These are phyloP conservation scores for Synanthedon tipuliformis DNA, from an alignment of 2,888 invertebrate species.

Conservation along the genomic window DNA sequence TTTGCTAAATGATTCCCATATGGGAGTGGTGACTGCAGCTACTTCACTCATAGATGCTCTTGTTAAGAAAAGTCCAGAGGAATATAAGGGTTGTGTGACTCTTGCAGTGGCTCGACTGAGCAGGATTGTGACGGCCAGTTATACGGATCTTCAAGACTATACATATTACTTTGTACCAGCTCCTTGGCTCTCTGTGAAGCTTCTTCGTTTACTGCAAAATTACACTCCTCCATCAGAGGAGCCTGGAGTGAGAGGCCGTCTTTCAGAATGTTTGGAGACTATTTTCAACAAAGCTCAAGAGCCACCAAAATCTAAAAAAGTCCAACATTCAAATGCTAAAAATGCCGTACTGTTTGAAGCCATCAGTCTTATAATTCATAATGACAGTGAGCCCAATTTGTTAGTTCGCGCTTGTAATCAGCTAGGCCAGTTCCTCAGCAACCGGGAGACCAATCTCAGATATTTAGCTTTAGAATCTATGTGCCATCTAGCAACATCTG, in stretches of 20 bases:
- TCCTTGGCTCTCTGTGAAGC: constrained; percentile 99
- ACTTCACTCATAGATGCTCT: constrained; percentile 97
- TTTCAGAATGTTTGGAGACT: constrained; percentile 98
- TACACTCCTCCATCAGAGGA: constrained; percentile 97
- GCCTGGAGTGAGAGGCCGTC: constrained; percentile 93
- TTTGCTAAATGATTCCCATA: constrained; percentile 97
- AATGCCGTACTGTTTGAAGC: constrained; percentile 99
- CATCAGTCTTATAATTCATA: constrained; percentile 99
- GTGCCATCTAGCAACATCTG: constrained; percentile 98
- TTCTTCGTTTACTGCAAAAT: constrained; percentile 94
- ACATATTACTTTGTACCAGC: constrained; percentile 99
- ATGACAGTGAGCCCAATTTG: constrained; percentile 97
- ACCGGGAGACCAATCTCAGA: constrained; percentile 96
- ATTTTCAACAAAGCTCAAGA: constrained; percentile 99
- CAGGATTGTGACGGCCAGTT: constrained; percentile 97
- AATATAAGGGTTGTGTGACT: constrained; percentile 99
- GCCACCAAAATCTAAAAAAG: constrained; percentile 99
- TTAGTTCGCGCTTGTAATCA: constrained; percentile 98
- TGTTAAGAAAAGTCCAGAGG: constrained; percentile 98
- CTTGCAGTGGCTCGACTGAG: constrained; percentile 97
- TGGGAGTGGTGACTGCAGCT: constrained; percentile 99
- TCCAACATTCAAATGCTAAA: constrained; percentile 99
- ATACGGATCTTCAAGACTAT: constrained; percentile 99
- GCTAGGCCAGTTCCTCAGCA: constrained; percentile 96
- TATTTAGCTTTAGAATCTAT: constrained; percentile 98